Base-by-base conservation (phyloP, 2,797 vertebrate species). In the Melanotaenia trifasciata region DNA sequence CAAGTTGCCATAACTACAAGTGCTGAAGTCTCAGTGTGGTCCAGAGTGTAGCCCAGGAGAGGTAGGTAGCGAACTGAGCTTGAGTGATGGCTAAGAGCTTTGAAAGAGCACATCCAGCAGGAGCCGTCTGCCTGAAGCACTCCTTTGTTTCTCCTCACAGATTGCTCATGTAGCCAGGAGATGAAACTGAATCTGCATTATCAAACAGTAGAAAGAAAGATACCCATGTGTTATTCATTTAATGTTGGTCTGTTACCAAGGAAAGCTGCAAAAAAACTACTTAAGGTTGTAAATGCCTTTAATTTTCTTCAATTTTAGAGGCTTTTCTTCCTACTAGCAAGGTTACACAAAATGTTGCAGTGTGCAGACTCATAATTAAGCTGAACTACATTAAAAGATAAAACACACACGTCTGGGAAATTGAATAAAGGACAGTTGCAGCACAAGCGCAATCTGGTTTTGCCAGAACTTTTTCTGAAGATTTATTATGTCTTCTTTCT, bases 1-100 rank as follows among this genome's bases (percentile, higher is more conserved):
- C 78, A 85, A 83, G 89, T 88, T 87, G 79, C 78, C 81, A 84
- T 82, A 83, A 87, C 82, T 84, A 79, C 88, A 85, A 83, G 82
- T 83, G 72, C 77, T 36, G 69, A 73, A 79, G 85, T 80, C 72
- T 85, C 64, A 35, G 74, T 70, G 74, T 45, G 18, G 80, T 81
- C 74, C 72, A 24, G 72, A 73, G 78, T 43, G 61, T 50, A 63
- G 85, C 84, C 84, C 83, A 20, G 58, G 70, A 80, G 84, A 86
- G 77, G 74, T 65, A 81, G 82, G 82, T 74, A 78, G 84, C 47
- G 65, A 79, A 85, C 78, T 62, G 78, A 79, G 68, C 69, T 58
- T 71, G 83, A 87, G 76, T 72, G 83, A 85, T 83, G 80, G 76
- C 78, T 83, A 76, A 79, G 81, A 78, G 82, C 77, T 81, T 67